Evolutionary conservation across 2,113 vertebrate species (phyloP), one percentile per base, ranked within the genome.

Genomic region (Etheostoma spectabile): DNA sequence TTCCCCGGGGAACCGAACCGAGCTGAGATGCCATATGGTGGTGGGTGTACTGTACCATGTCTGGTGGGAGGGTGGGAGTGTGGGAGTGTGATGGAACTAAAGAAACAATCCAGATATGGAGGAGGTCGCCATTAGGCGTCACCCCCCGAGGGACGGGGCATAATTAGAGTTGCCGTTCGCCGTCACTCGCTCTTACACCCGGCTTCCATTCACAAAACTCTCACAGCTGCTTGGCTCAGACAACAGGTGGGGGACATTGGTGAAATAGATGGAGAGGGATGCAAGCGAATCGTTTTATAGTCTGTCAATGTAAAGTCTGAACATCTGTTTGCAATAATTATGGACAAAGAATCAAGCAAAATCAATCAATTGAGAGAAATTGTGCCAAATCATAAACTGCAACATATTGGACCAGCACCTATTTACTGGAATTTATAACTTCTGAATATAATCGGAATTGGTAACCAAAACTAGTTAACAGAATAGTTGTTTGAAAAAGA

Each of bases 11-110:
- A 88, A 82, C 64, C 10, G 10, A 56, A 74, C 45, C 12, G 67
- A 77, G 83, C 75, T 1, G 74, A 77, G 75, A 67, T 35, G 84
- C 86, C 88, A 92, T 88, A 94, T 91, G 92, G 89, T 88, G 77
- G 92, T 91, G 83, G 90, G 88, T 87, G 87, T 82, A 80, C 61
- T 35, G 51, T 56, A 56, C 33, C 77, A 19, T 62, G 63, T 91
- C 84, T 88, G 55, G 59, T 80, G 79, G 69, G 68, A 73, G 76
- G 64, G 51, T 51, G 52, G 74, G 76, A 67, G 53, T 51, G 51
- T 51, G 52, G 74, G 76, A 67, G 53, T 51, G 52, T 52, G 70
- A 70, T 57, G 84, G 81, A 86, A 77, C 61, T 73, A 74, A 64
- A 60, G 80, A 85, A 72, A 65, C 63, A 63, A 74, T 82, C 19